Percentiles rank a stretch among this genome's conserved stretches.
Conservation (phyloP, 1,140 invertebrate genomes). For the Bombus waltoni region DNA sequence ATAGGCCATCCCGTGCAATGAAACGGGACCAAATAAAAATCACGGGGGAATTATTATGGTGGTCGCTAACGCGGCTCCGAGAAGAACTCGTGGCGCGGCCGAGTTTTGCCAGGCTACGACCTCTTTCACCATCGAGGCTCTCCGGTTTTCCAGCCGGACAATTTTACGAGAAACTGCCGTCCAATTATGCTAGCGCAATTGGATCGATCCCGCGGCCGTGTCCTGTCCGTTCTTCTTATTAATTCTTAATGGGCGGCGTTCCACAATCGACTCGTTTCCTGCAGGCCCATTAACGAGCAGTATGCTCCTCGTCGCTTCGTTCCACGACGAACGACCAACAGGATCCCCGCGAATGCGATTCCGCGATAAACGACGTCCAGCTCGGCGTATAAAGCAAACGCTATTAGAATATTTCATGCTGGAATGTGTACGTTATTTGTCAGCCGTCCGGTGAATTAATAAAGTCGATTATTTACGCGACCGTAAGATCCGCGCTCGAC, state of each 20-base stretch:
- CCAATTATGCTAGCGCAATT: conserved; percentile 59
- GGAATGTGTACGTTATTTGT: conserved; percentile 18
- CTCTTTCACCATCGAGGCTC: not conserved
- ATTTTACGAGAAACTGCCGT: conserved; percentile 58
- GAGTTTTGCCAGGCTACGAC: conserved; percentile 52
- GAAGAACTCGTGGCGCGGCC: conserved; percentile 59
- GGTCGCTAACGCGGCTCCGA: conserved; percentile 74
- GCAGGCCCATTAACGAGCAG: conserved; percentile 27
- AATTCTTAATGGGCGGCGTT: conserved; percentile 58
- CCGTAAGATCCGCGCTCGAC: not conserved
- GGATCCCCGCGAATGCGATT: conserved; percentile 11
- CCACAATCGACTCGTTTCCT: conserved; percentile 31
- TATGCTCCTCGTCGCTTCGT: not conserved
- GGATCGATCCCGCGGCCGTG: conserved; percentile 26
- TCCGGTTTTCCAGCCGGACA: conserved; percentile 54
- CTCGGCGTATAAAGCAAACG: conserved; percentile 5
- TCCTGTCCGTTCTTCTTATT: conserved; percentile 48
- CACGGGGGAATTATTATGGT: conserved; percentile 82
- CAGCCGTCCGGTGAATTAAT: conserved; percentile 35
- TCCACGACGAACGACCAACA: not conserved
- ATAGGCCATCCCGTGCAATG: conserved; percentile 82
- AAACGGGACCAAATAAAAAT: conserved; percentile 82
- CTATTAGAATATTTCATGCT: conserved; percentile 45
- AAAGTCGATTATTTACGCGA: conserved; percentile 42
- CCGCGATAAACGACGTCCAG: conserved; percentile 41